phyloP scores from a whole-genome alignment of 1,140 invertebrate genomes.

The Drosophila lowei region DNA sequence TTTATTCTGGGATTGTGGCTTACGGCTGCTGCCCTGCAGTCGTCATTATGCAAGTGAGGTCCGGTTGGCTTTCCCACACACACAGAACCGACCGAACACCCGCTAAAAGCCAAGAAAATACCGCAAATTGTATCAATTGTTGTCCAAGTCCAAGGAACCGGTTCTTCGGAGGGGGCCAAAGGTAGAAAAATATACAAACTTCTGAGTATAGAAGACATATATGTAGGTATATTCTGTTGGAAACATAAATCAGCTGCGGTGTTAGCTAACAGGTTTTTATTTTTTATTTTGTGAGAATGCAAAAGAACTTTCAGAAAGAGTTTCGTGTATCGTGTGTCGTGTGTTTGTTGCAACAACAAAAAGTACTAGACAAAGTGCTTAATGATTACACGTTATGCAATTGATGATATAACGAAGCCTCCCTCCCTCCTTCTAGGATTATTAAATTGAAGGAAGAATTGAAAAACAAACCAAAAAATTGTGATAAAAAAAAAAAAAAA shows the following conservation, averaged over 20 bases:
- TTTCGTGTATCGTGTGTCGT: constrained; percentile 3
- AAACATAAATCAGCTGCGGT: constrained; percentile 73
- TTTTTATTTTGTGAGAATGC: constrained; percentile 67
- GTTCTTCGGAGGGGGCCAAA: constrained; percentile 44
- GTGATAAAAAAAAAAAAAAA: constrained; percentile 37
- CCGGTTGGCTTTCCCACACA: constrained; percentile 56
- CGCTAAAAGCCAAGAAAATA: constrained; percentile 43
- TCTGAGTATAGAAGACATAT: constrained; percentile 10
- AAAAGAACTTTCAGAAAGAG: constrained; percentile 38
- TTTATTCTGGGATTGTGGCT: constrained; percentile 12
- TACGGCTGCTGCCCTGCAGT: no score
- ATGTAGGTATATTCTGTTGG: constrained; percentile 15
- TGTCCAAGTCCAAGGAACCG: constrained; percentile 41
- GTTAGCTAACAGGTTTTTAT: constrained; percentile 72
- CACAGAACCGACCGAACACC: constrained; percentile 16
- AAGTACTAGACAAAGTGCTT: constrained; percentile 23
- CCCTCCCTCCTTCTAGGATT: constrained; percentile 9
- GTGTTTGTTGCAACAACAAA: not conserved
- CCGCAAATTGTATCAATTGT: constrained; percentile 78
- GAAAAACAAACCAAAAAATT: constrained; percentile 43
- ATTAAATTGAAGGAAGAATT: constrained; percentile 23
- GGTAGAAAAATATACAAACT: constrained; percentile 25
- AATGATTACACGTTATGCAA: constrained; percentile 27
- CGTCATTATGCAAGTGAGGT: constrained; percentile 46
- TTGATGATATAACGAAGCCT: constrained; percentile 9